Percentiles rank a stretch among this genome's conserved stretches.
phyloP scores from a whole-genome alignment of 2,797 vertebrate genomes.

The Falco peregrinus region DNA sequence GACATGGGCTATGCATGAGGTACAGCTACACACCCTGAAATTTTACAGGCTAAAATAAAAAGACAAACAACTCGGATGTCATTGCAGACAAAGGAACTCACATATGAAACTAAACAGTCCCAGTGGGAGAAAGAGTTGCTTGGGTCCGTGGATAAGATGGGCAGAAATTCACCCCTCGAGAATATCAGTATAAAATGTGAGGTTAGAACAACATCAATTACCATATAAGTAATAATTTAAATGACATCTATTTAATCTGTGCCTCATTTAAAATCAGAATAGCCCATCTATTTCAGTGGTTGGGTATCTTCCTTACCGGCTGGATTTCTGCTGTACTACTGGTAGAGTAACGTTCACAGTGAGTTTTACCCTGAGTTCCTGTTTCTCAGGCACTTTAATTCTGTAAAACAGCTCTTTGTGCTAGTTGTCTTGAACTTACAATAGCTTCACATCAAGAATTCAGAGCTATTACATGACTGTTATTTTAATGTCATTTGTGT shows the following conservation, averaged over 20 bases:
- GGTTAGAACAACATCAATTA: slow-evolving; percentile 8
- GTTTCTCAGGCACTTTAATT: neutral
- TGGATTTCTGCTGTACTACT: neutral
- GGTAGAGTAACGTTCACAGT: neutral
- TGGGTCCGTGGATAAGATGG: neutral
- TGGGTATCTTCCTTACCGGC: neutral
- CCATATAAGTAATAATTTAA: neutral
- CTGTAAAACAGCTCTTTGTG: neutral
- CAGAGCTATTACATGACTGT: slow-evolving; percentile 18
- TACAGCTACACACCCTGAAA: neutral
- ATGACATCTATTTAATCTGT: neutral
- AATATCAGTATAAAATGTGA: neutral
- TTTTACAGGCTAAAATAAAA: neutral
- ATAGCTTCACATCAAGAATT: neutral
- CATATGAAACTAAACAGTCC: neutral
- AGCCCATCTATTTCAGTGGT: neutral
- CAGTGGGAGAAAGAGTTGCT: neutral
- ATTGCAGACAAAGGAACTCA: neutral
- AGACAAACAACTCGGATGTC: neutral
- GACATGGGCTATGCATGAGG: neutral
- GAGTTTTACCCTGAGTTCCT: neutral
- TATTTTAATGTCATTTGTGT: slow-evolving; percentile 38
- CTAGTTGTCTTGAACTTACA: neutral
- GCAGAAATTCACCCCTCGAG: neutral
- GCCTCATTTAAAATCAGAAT: neutral